These are phyloP conservation scores for Selenia dentaria DNA, from an alignment of 2,888 invertebrate species.

Conservation along the genomic window DNA sequence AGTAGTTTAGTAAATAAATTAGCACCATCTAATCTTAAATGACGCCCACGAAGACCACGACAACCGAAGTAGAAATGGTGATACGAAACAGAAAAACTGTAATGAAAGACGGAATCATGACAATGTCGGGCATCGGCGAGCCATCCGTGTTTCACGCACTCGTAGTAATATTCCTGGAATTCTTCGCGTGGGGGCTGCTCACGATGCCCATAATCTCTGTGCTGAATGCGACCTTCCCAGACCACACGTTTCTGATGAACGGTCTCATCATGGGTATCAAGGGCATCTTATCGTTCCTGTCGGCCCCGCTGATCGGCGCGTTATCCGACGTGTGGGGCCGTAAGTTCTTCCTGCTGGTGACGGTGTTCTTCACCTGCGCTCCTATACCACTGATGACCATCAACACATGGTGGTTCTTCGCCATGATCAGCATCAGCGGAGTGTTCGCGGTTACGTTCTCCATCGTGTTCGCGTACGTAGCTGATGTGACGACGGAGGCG, in stretches of 20 bases:
- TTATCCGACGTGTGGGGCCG: constrained; percentile 99
- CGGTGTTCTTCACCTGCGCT: constrained; percentile 99
- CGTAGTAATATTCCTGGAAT: constrained; percentile 99
- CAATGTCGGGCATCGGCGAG: constrained; percentile 94
- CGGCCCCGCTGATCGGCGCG: constrained; percentile 98
- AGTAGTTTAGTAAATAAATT: constrained; percentile 69
- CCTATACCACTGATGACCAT: constrained; percentile 99
- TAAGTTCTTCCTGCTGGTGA: constrained; percentile 98
- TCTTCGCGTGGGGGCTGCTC: constrained; percentile 99
- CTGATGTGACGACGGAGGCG: constrained; percentile 98
- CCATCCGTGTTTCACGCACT: constrained; percentile 99
- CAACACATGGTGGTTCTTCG: constrained; percentile 99
- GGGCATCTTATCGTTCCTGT: constrained; percentile 98
- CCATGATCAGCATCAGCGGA: constrained; percentile 99
- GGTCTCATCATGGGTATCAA: constrained; percentile 99
- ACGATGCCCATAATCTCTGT: constrained; percentile 98
- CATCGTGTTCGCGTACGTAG: constrained; percentile 99
- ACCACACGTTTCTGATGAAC: constrained; percentile 99
- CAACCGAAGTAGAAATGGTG: constrained; percentile 94
- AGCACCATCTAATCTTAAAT: constrained; percentile 74
- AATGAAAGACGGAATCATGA: constrained; percentile 95
- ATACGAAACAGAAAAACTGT: constrained; percentile 94
- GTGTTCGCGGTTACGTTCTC: constrained; percentile 99
- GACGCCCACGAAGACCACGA: constrained; percentile 91
- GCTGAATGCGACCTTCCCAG: constrained; percentile 98